Evolutionary conservation across 1,140 invertebrate species (phyloP), one percentile per base, ranked within the genome.

Genomic region (Acromyrmex heyeri): DNA sequence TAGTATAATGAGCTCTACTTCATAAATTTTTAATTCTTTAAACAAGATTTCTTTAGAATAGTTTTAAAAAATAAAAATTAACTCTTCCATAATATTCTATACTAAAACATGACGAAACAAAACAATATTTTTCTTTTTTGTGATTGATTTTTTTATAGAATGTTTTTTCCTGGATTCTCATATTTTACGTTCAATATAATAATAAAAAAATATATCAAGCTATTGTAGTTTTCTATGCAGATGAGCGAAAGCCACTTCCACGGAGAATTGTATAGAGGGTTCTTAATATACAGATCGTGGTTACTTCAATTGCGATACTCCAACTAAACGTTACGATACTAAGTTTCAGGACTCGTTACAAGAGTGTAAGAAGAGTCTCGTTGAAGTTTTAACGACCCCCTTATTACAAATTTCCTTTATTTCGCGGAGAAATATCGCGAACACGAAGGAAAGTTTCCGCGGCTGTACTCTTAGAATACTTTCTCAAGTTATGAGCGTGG

Each of bases 371-470:
- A 75, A 83, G 79, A 83, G 69, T 83, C 69, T 48, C 24, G 79
- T 82, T 67, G 79, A 83, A 83, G 79, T 83, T 83, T 83, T 83
- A 83, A 83, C 79, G 79, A 83, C 55, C 69, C 55, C 69, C 69
- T 83, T 83, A 83, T 83, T 75, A 83, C 79, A 83, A 83, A 85
- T 77, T 85, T 78, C 73, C 82, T 64, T 85, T 85, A 78, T 77
- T 85, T 85, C 53, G 61, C 61, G 30, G 8, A 78, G 82, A 76
- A 85, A 81, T 85, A 78, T 88, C 87, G 59, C 76, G 85, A 82
- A 16, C 67, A 30, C 55, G 69, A 30, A 24, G 30, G 16, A 79
- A 83, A 83, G 67, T 83, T 82, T 82, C 16, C 55, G 38, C 55
- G 69, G 69, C 38, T 27, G 34, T 73, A n/a, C 27, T 62, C 24